Percentiles rank a stretch among this genome's conserved stretches.
Evolutionary conservation across 2,888 invertebrate genomes (phyloP).

Genomic region (Galerucella pusilla): DNA sequence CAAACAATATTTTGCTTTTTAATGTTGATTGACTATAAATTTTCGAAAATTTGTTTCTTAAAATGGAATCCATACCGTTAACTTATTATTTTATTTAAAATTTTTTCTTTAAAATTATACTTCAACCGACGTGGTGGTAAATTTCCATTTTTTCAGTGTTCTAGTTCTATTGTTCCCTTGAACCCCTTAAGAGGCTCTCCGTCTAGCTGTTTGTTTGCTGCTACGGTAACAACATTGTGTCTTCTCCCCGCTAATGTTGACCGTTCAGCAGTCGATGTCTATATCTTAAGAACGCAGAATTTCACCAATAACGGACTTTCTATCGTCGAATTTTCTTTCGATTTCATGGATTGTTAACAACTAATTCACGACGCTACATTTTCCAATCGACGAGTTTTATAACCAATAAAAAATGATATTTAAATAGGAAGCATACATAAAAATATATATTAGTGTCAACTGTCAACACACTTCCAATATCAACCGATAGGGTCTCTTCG

Average conservation of each 20-base stretch:
- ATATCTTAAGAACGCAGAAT: constrained; percentile 38
- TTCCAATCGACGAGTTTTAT: not conserved
- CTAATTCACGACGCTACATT: not conserved
- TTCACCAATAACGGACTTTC: constrained; percentile 22
- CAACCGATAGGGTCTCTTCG: too few species aligned
- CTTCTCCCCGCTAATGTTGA: constrained; percentile 48
- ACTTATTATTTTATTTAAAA: too few species aligned
- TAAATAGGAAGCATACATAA: too few species aligned
- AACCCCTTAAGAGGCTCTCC: constrained; percentile 47
- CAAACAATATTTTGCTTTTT: not conserved
- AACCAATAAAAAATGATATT: too few species aligned
- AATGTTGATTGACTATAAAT: not conserved
- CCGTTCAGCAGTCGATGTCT: constrained; percentile 47
- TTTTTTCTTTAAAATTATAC: too few species aligned
- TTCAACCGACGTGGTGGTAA: constrained; percentile 30
- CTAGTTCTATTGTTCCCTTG: constrained; percentile 43
- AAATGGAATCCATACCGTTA: not conserved
- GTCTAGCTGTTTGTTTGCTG: constrained; percentile 48
- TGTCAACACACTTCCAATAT: too few species aligned
- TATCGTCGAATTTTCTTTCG: not conserved
- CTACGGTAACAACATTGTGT: constrained; percentile 46
- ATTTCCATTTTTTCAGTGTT: constrained; percentile 29
- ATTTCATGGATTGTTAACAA: not conserved
- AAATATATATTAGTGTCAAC: too few species aligned
- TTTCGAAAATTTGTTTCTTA: not conserved